A percentile compares a stretch with the other conserved stretches of the same genome.
Conservation (phyloP, 2,888 invertebrate species). For the Synanthedon vespiformis region DNA sequence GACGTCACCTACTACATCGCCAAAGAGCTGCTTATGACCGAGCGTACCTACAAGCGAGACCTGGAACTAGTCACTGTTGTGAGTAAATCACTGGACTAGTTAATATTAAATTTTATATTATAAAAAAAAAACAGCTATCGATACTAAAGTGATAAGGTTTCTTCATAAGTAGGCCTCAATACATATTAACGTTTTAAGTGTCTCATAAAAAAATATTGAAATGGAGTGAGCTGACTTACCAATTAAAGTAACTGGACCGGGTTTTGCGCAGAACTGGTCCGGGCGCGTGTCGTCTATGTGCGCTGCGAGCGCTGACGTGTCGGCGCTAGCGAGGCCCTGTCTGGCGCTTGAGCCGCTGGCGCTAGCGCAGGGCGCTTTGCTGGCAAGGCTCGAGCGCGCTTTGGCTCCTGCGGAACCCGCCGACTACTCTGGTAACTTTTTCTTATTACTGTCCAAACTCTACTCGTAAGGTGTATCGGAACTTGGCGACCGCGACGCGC, state of each 20-base stretch:
- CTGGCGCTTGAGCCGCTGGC: conserved; percentile 84
- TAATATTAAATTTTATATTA: too few species aligned
- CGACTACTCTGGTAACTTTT: background rate
- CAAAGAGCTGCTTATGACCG: conserved; percentile 95
- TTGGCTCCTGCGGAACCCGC: conserved; percentile 52
- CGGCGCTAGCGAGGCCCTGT: conserved; percentile 56
- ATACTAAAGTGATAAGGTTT: too few species aligned
- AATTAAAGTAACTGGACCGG: background rate
- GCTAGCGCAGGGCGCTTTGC: conserved; percentile 83
- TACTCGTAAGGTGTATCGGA: too few species aligned
- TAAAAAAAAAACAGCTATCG: too few species aligned
- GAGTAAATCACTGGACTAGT: conserved; percentile 13
- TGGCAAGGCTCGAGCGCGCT: conserved; percentile 76
- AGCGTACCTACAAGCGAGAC: conserved; percentile 94
- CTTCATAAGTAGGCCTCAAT: too few species aligned
- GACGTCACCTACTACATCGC: conserved; percentile 80
- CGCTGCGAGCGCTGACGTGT: conserved; percentile 25
- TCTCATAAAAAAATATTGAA: background rate
- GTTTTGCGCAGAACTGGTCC: conserved; percentile 41
- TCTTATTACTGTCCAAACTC: background rate
- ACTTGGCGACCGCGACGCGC: too few species aligned
- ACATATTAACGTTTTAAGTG: too few species aligned
- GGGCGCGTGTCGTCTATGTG: conserved; percentile 30
- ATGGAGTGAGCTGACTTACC: too few species aligned
- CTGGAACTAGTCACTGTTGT: conserved; percentile 91